These are phyloP conservation scores for Fregetta grallaria DNA, from an alignment of 2,113 vertebrate species.

Conservation along the genomic window DNA sequence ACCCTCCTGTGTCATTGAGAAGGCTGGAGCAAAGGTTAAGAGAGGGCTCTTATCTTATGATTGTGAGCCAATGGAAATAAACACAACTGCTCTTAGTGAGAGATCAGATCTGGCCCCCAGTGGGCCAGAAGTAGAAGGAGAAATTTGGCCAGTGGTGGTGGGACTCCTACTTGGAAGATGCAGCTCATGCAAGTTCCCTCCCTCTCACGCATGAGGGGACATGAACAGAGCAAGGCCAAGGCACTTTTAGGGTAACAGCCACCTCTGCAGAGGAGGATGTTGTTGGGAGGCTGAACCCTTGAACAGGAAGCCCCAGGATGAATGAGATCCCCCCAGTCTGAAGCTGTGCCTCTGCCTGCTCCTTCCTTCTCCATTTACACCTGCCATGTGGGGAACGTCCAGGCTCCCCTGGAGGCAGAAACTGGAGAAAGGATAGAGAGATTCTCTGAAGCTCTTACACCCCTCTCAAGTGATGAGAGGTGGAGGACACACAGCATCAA, in stretches of 20 bases:
- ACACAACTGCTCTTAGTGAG: too few relatives aligned
- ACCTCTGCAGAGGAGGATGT: background rate
- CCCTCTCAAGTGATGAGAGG: background rate
- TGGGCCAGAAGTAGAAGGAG: background rate
- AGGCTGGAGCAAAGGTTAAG: background rate
- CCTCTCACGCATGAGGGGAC: background rate
- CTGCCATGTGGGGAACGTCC: rapidly evolving
- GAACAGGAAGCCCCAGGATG: background rate
- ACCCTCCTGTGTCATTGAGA: background rate
- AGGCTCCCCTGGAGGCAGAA: background rate
- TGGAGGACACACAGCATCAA: background rate
- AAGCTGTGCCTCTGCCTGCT: background rate
- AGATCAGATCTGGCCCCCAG: background rate
- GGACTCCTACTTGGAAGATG: background rate
- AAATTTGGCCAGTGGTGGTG: background rate
- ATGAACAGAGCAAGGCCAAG: background rate
- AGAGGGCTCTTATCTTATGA: background rate
- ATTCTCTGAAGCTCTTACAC: background rate
- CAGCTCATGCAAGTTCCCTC: background rate
- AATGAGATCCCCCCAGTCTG: rapidly evolving
- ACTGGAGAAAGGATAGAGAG: background rate
- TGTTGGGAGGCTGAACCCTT: background rate
- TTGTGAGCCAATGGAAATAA: background rate
- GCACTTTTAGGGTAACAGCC: too few relatives aligned
- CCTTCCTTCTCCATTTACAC: background rate